A percentile compares a stretch with the other conserved stretches of the same genome.
phyloP scores from a whole-genome alignment of 2,797 vertebrate species.

The Pangasius djambal region DNA sequence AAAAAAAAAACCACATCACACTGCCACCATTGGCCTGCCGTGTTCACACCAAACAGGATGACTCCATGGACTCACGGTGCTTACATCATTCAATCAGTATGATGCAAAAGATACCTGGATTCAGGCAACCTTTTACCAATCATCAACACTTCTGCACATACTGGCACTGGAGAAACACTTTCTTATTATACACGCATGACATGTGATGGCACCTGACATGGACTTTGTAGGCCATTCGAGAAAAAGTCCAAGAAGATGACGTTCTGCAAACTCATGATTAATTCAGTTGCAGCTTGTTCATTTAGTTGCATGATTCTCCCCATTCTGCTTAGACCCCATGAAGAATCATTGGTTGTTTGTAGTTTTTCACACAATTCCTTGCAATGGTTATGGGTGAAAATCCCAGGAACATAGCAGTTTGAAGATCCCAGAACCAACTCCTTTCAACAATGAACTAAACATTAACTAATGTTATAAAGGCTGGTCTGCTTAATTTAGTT shows the following conservation, averaged over 20 bases:
- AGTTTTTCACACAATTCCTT: not conserved
- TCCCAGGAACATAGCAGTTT: not conserved
- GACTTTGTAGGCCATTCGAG: not conserved
- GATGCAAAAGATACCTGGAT: not conserved
- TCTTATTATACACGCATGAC: not conserved
- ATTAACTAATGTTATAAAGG: not conserved
- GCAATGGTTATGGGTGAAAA: not conserved
- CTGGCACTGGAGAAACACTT: not conserved
- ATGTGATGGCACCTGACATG: too few relatives aligned
- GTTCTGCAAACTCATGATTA: not conserved
- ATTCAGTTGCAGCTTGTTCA: not conserved
- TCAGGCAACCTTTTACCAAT: not conserved
- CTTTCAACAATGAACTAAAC: not conserved
- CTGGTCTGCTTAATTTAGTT: not conserved
- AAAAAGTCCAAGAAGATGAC: not conserved
- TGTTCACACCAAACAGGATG: constrained; percentile 1
- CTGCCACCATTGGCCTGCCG: not conserved
- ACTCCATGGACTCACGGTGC: not conserved
- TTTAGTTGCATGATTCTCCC: not conserved
- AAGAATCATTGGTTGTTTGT: not conserved
- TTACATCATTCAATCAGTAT: constrained; percentile 19
- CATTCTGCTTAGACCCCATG: too few relatives aligned
- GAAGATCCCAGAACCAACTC: not conserved
- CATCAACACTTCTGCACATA: not conserved
- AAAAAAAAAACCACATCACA: not conserved